These are phyloP conservation scores for Fragum fragum DNA, from an alignment of 2,888 invertebrate genomes.

Conservation along the genomic window DNA sequence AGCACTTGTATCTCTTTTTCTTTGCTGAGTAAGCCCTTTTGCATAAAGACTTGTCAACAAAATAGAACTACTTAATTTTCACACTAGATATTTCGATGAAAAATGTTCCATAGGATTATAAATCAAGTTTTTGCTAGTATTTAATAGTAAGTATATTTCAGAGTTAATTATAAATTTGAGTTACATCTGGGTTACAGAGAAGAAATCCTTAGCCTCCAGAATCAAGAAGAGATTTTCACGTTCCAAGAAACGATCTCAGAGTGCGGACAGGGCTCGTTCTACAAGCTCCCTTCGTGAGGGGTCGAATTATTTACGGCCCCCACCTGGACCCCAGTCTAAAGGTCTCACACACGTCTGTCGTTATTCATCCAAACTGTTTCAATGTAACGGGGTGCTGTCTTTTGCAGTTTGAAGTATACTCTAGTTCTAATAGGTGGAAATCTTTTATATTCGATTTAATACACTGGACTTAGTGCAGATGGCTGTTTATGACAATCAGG, in stretches of 20 bases:
- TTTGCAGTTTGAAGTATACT: conserved; percentile 30
- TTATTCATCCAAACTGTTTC: conserved; percentile 34
- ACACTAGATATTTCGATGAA: too few species aligned
- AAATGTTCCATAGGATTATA: too few species aligned
- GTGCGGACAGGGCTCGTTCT: conserved; percentile 76
- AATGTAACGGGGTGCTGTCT: conserved; percentile 31
- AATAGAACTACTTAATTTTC: too few species aligned
- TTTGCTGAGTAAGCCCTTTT: too few species aligned
- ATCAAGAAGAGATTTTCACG: conserved; percentile 82
- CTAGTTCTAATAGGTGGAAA: conserved; percentile 26
- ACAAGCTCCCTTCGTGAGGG: conserved; percentile 78
- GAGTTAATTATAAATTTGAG: not conserved
- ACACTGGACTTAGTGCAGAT: not conserved
- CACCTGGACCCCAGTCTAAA: conserved; percentile 81
- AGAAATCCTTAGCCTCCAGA: conserved; percentile 79
- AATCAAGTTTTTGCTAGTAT: not conserved
- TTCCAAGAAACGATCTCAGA: conserved; percentile 81
- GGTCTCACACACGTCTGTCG: conserved; percentile 63
- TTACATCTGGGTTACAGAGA: conserved; percentile 75
- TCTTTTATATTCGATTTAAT: conserved; percentile 31
- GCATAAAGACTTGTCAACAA: too few species aligned
- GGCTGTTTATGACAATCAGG: not conserved
- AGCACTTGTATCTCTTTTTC: too few species aligned
- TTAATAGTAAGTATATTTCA: not conserved
- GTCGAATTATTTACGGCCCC: conserved; percentile 77